Conservation (phyloP, 2,888 invertebrate species). For the Ectropis crepuscularia region DNA sequence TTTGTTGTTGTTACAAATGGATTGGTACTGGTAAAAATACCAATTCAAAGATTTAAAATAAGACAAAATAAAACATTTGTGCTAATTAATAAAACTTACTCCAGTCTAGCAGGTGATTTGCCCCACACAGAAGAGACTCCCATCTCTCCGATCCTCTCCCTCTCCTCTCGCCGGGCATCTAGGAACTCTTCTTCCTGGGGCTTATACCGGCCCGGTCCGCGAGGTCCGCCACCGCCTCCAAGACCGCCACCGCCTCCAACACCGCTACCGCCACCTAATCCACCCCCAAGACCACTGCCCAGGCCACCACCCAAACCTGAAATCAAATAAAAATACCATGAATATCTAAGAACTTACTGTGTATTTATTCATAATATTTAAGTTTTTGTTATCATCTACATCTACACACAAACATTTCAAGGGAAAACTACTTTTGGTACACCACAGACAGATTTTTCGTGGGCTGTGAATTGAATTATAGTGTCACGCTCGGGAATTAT, state of each 20-base stretch:
- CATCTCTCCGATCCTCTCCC: slow-evolving; percentile 89
- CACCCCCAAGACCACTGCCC: slow-evolving; percentile 53
- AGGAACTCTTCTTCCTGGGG: slow-evolving; percentile 87
- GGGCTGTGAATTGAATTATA: no score
- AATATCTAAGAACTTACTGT: no score
- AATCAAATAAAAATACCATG: slow-evolving; percentile 10
- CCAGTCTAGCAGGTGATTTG: slow-evolving; percentile 88
- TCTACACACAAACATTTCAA: no score
- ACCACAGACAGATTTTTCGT: no score
- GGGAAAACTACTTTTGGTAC: no score
- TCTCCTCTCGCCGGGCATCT: slow-evolving; percentile 88
- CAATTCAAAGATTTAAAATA: no score
- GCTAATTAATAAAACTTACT: slow-evolving; percentile 77
- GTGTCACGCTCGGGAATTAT: no score
- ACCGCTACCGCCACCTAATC: slow-evolving; percentile 13
- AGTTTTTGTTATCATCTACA: no score
- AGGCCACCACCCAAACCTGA: slow-evolving; percentile 57
- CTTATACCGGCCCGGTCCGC: slow-evolving; percentile 59
- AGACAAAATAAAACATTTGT: not conserved
- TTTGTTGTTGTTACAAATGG: no score
- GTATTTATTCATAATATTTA: no score
- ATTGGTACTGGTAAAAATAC: no score
- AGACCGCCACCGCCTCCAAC: not conserved
- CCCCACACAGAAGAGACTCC: slow-evolving; percentile 90
- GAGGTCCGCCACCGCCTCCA: slow-evolving; percentile 30